A percentile compares a stretch with the other conserved stretches of the same genome.
Conservation (phyloP, 2,888 invertebrate species). For the Hipparchia semele region DNA sequence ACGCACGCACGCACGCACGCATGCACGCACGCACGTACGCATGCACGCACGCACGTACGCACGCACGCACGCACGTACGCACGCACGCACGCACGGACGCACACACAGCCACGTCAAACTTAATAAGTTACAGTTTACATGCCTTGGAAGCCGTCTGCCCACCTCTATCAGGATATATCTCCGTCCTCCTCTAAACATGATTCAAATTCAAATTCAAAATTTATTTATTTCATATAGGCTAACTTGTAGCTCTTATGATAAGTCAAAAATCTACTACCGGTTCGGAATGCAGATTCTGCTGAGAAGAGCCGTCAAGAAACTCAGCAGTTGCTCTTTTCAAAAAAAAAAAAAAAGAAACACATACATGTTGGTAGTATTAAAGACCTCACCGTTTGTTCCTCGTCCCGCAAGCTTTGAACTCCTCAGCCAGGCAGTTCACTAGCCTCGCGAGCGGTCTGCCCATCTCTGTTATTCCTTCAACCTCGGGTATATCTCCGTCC, state of each 20-base stretch:
- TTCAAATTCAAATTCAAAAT: neutral
- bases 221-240: no score
- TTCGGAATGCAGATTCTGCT: no score
- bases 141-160: neutral
- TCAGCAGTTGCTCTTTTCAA: no score
- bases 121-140: neutral
- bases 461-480: conserved; percentile 60
- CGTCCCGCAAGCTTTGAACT: conserved; percentile 67
- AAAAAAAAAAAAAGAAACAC: neutral
- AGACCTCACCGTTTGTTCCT: conserved; percentile 64
- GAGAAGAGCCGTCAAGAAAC: no score
- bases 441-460: conserved; percentile 67
- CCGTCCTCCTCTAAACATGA: neutral
- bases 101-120: no score
- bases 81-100: no score
- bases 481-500: conserved; percentile 51
- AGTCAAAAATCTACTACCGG: no score
- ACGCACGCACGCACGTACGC: no score
- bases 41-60: no score
- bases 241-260: no score
- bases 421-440: conserved; percentile 62
- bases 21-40: no score
- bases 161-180: neutral
- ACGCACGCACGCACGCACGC: no score
- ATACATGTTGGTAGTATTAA: neutral